These are phyloP conservation scores for Gerosis bhagava DNA, from an alignment of 2,888 invertebrate genomes.

Conservation along the genomic window DNA sequence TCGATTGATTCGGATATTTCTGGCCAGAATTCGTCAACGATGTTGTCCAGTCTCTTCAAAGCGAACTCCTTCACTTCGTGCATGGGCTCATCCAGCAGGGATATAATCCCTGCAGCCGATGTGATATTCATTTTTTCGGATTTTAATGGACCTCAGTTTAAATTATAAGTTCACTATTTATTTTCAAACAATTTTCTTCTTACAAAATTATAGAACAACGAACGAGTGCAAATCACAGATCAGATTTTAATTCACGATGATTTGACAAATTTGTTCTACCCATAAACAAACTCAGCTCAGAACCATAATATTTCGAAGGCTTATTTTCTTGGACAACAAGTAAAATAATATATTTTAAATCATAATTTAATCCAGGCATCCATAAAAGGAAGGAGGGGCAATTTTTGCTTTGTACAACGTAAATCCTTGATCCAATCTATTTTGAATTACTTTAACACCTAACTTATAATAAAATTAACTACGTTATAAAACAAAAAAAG, in stretches of 20 bases:
- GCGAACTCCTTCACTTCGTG: conserved; percentile 97
- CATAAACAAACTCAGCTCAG: too few species aligned
- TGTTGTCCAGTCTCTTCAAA: conserved; percentile 94
- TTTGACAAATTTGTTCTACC: conserved; percentile 67
- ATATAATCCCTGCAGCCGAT: conserved; percentile 93
- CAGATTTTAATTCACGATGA: conserved; percentile 50
- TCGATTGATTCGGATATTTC: conserved; percentile 99
- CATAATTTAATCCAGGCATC: too few species aligned
- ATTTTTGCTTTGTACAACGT: too few species aligned
- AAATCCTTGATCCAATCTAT: too few species aligned
- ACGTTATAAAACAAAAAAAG: too few species aligned
- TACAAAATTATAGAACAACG: too few species aligned
- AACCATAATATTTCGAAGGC: too few species aligned
- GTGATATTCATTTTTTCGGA: conserved; percentile 71
- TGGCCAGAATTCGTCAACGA: conserved; percentile 99
- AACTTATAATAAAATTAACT: too few species aligned
- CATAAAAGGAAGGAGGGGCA: too few species aligned
- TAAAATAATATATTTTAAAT: too few species aligned
- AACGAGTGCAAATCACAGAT: conserved; percentile 39
- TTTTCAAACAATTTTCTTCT: conserved; percentile 28
- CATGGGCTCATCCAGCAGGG: conserved; percentile 96
- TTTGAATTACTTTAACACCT: too few species aligned
- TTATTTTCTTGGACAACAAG: too few species aligned
- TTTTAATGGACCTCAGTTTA: conserved; percentile 3
- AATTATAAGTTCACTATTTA: neutral